Evolutionary conservation across 2,888 invertebrate genomes (phyloP), one percentile per base, ranked within the genome.

Genomic region (Limnephilus lunatus): DNA sequence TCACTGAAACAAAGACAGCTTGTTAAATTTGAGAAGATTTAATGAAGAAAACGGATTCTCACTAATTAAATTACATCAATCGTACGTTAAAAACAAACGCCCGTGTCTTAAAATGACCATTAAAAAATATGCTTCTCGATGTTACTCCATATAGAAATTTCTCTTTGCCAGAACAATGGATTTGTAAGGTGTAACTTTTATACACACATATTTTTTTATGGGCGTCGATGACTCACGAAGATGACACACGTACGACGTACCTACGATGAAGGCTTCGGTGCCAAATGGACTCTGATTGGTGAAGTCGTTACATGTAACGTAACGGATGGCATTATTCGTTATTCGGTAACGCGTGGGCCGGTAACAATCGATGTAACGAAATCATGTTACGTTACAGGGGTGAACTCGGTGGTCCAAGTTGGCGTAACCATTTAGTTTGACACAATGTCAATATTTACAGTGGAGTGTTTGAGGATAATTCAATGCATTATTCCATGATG

Each of bases 331-430:
- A 35, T 81, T 80, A 92, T 87, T 92, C 90, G 86, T 89, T 89
- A 91, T 91, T 91, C 89, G 80, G 91, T 91, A 92, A 90, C 80
- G 92, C 82, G 92, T 90, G 90, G 92, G 90, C 48, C 53, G 82
- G 68, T 89, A 89, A 32, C 32, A 90, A 91, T 83, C 91, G 81
- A 85, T 92, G 91, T 86, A 83, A 92, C 85, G 91, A 85, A 90
- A 90, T 89, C 80, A 39, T 90, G 35, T 90, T 82, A 82, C 90
- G 81, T 48, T 89, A 19, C 90, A 90, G 83, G 80, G n/a, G 19
- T 80, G 80, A 32, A 89, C 35, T 89, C 25, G 48, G 12, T 11
- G 25, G 25, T 9, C 9, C 25, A 25, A 68, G 25, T 68, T 68
- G 68, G 25, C 25, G 25, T 7, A 7, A 68, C 25, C 2, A 7